Evolutionary conservation across 2,113 vertebrate genomes (phyloP).

Genomic region (Montifringilla adamsi): DNA sequence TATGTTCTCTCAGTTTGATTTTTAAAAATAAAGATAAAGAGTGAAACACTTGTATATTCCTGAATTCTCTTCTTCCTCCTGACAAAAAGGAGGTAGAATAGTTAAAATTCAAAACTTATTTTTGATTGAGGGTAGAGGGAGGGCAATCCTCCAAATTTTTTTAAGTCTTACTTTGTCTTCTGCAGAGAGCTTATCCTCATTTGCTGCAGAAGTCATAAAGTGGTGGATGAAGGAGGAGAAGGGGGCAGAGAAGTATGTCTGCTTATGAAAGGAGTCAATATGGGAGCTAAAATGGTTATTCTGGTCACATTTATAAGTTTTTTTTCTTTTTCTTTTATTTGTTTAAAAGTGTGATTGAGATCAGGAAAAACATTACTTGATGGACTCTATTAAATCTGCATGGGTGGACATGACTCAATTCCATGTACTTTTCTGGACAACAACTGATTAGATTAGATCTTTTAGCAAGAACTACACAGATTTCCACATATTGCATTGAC

Average conservation of each 20-base stretch:
- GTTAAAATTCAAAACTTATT: not conserved
- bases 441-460: not conserved
- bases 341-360: not conserved
- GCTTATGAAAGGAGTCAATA: not conserved
- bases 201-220: not conserved
- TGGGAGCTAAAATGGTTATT: not conserved
- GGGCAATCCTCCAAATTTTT: not conserved
- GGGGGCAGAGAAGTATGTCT: not conserved
- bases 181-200: not conserved
- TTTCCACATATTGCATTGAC: rapidly evolving
- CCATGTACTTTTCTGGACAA: not conserved
- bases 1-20: not conserved
- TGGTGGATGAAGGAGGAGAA: not conserved
- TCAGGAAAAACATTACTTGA: not conserved
- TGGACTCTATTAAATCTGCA: not conserved
- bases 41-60: not conserved
- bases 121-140: not conserved
- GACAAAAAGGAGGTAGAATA: not conserved
- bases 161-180: not conserved
- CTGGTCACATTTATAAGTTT: not conserved
- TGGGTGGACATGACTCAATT: not conserved
- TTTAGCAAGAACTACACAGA: not conserved
- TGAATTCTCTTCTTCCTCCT: not conserved
- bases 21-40: not conserved
- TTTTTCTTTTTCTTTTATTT: not conserved